Evolutionary conservation across 2,113 vertebrate genomes (phyloP).

Genomic region (Pelvicachromis taeniatus): DNA sequence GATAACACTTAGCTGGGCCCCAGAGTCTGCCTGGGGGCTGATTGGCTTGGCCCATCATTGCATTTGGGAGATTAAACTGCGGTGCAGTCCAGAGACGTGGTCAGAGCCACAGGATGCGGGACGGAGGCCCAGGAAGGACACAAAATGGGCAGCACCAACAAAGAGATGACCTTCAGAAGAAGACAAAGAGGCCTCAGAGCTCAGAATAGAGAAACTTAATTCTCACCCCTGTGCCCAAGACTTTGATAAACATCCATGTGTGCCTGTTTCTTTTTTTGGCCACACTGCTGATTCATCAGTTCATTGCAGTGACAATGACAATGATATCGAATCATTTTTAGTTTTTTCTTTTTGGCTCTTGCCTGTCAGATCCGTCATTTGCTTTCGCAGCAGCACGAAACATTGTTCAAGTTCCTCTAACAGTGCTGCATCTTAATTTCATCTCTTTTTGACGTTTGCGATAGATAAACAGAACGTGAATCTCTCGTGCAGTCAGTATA

Average conservation of each 20-base stretch:
- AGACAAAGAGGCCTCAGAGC: slow-evolving; percentile 38
- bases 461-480: neutral
- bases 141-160: slow-evolving; percentile 28
- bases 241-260: slow-evolving; percentile 17
- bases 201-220: slow-evolving; percentile 57
- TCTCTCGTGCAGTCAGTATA: neutral
- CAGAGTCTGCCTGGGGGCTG: slow-evolving; percentile 19
- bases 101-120: slow-evolving; percentile 39
- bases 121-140: slow-evolving; percentile 53
- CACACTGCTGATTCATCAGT: slow-evolving; percentile 40
- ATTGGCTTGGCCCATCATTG: slow-evolving; percentile 54
- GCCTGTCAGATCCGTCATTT: neutral
- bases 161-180: slow-evolving; percentile 65
- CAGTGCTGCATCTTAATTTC: slow-evolving; percentile 18
- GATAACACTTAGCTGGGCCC: slow-evolving; percentile 40
- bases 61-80: slow-evolving; percentile 68
- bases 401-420: slow-evolving; percentile 17
- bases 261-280: neutral
- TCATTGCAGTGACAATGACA: neutral
- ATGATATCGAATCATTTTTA: slow-evolving; percentile 29
- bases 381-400: neutral
- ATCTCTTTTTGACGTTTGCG: neutral
- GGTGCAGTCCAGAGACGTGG: slow-evolving; percentile 50
- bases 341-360: neutral
- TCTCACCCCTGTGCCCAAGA: slow-evolving; percentile 31